These are phyloP conservation scores for Drosophila vallismaia DNA, from an alignment of 2,888 invertebrate species.

Conservation along the genomic window DNA sequence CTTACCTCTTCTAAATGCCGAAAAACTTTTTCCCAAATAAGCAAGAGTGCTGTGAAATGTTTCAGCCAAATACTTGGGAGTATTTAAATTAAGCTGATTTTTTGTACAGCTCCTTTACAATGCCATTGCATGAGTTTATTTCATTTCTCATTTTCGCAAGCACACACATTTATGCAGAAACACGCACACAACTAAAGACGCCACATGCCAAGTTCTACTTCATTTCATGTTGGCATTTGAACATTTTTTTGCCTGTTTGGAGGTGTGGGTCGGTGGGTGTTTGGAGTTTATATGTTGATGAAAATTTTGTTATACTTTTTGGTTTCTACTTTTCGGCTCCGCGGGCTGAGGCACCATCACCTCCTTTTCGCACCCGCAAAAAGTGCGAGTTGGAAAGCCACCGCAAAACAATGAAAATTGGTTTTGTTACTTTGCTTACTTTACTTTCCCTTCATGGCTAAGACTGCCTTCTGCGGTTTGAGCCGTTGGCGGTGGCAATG, in stretches of 20 bases:
- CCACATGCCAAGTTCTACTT: conserved; percentile 57
- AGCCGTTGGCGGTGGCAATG: conserved; percentile 64
- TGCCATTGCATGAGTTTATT: conserved; percentile 66
- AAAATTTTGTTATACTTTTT: conserved; percentile 68
- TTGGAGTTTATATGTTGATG: conserved; percentile 45
- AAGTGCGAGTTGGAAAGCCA: conserved; percentile 51
- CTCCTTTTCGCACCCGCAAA: conserved; percentile 2
- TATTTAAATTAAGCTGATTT: conserved; percentile 39
- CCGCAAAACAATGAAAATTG: conserved; percentile 79
- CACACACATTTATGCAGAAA: conserved; percentile 7
- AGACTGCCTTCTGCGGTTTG: conserved; percentile 50
- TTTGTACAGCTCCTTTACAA: conserved; percentile 40
- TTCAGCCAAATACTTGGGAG: conserved; percentile 16
- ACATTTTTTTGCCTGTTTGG: conserved; percentile 38
- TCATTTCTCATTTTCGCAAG: conserved; percentile 55
- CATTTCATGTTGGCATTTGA: conserved; percentile 63
- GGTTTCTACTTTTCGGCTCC: conserved; percentile 53
- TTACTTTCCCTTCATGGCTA: conserved; percentile 51
- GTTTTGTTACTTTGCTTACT: conserved; percentile 72
- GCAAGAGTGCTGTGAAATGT: conserved; percentile 21
- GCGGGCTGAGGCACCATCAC: conserved; percentile 7
- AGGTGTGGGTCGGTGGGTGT: conserved; percentile 16
- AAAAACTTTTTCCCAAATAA: conserved; percentile 26
- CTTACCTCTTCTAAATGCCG: conserved; percentile 16
- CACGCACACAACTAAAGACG: conserved; percentile 20